Conservation (phyloP, 1,140 invertebrate genomes). For the Drosophila navojoa region DNA sequence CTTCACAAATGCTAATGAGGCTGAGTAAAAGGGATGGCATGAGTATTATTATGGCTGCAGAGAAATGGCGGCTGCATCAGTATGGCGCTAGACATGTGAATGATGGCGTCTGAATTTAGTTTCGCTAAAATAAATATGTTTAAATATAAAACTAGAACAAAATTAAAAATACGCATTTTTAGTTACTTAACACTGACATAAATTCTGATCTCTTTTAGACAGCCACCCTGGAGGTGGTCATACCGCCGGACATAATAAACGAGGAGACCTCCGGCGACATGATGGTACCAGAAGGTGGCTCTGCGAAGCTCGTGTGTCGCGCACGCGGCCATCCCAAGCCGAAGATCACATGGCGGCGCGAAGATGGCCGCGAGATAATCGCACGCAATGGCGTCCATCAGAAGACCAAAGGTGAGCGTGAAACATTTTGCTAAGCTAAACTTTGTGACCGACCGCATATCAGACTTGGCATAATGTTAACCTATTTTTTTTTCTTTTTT, state of each 20-base stretch:
- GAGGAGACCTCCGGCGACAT: slow-evolving; percentile 95
- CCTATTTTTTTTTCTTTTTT: slow-evolving; percentile 4
- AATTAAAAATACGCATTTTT: not conserved
- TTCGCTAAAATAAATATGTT: not conserved
- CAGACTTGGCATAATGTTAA: slow-evolving; percentile 24
- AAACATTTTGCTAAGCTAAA: not conserved
- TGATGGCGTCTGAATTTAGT: too few relatives aligned
- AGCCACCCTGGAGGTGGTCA: slow-evolving; percentile 93
- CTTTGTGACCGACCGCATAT: slow-evolving; percentile 45
- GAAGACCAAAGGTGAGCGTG: slow-evolving; percentile 88
- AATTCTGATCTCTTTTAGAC: slow-evolving; percentile 85
- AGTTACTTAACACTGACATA: not conserved
- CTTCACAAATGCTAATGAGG: too few relatives aligned
- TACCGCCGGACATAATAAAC: slow-evolving; percentile 95
- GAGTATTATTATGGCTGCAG: too few relatives aligned
- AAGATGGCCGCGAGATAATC: slow-evolving; percentile 93
- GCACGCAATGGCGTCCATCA: slow-evolving; percentile 88
- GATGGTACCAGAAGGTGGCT: slow-evolving; percentile 95
- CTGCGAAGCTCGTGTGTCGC: slow-evolving; percentile 93
- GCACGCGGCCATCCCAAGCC: slow-evolving; percentile 93
- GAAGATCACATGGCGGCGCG: slow-evolving; percentile 93
- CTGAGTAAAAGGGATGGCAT: too few relatives aligned
- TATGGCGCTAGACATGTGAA: too few relatives aligned
- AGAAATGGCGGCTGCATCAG: too few relatives aligned
- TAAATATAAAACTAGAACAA: slow-evolving; percentile 1